phyloP scores from a whole-genome alignment of 2,797 vertebrate species.

The Pipistrellus kuhlii region DNA sequence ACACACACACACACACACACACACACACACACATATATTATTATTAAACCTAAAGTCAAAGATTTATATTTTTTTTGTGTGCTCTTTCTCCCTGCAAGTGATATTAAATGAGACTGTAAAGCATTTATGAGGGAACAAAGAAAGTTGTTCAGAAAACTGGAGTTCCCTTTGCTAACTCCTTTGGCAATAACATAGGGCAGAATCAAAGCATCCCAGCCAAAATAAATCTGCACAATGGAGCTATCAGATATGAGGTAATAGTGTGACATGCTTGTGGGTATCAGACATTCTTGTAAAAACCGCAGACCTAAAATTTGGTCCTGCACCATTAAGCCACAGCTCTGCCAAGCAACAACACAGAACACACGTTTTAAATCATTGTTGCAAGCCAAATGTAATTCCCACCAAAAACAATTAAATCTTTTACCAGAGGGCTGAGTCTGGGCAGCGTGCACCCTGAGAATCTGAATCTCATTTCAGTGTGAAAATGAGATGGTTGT shows the following conservation, averaged over 20 bases:
- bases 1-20: neutral
- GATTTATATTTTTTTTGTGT: conserved; percentile 56
- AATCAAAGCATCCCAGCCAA: conserved; percentile 83
- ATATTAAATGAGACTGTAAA: conserved; percentile 73
- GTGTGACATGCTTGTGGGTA: conserved; percentile 80
- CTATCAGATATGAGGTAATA: conserved; percentile 86
- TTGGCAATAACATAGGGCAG: conserved; percentile 82
- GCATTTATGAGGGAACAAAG: conserved; percentile 83
- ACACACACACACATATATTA: neutral
- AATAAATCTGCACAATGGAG: conserved; percentile 83
- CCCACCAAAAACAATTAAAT: conserved; percentile 67
- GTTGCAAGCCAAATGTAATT: conserved; percentile 51
- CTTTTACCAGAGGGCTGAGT: conserved; percentile 58
- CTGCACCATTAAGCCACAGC: conserved; percentile 51
- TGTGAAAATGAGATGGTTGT: conserved; percentile 64
- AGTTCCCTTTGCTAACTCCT: conserved; percentile 85
- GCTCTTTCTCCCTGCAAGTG: conserved; percentile 5
- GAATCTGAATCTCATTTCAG: conserved; percentile 55
- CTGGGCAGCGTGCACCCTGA: neutral
- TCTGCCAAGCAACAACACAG: conserved; percentile 74
- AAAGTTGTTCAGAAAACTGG: conserved; percentile 84
- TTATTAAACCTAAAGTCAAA: conserved; percentile 1
- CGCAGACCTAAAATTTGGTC: conserved; percentile 70
- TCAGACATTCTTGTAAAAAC: conserved; percentile 84
- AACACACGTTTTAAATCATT: conserved; percentile 69